Base-by-base conservation (phyloP, 2,888 invertebrate species). In the Amorpha juglandis region DNA sequence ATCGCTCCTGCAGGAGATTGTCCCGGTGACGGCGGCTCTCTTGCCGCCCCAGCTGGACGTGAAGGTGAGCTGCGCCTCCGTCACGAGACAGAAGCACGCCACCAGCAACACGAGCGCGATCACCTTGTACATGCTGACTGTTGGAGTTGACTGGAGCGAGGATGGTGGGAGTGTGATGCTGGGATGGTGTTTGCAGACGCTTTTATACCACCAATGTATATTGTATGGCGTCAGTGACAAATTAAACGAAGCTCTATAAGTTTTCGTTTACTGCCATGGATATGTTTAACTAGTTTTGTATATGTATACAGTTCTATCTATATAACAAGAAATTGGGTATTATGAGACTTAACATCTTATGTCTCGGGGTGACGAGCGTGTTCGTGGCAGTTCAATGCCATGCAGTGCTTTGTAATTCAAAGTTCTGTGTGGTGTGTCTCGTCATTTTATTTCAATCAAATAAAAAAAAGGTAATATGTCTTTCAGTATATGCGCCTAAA, bases 21-120 rank as follows among this genome's bases (percentile, higher is more conserved):
- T 77, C 0, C 76, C 83, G 3, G 81, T 74, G 21, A 83, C 71
- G 12, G 78, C 81, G 0, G 78, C 79, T 14, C 94, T 86, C 70
- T 92, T 90, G 1, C 91, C 92, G 0, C 88, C 94, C 95, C 95
- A 95, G 64, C 90, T 92, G 0, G 95, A 94, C 0, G 94, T 94
- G 78, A 95, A 95, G 6, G 94, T 95, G 48, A 95, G 78, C 76
- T 95, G 95, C 0, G 90, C 94, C 0, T 89, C 83, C 19, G 81
- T 76, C 50, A 81, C 66, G 35, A 87, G 63, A 67, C 82, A 83
- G 45, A 87, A 62, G 72, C 84, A 89, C 8, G 84, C 87, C 50
- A 87, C 70, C 63, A 91, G 53, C 38, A 89, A 70, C 19, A 87
- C 66, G 16, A 86, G 70, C 35, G 85, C 68, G 62, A 80, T 68